A percentile compares a stretch with the other conserved stretches of the same genome.
Evolutionary conservation across 1,140 invertebrate genomes (phyloP).

Genomic region (Teleopsis dalmanni): DNA sequence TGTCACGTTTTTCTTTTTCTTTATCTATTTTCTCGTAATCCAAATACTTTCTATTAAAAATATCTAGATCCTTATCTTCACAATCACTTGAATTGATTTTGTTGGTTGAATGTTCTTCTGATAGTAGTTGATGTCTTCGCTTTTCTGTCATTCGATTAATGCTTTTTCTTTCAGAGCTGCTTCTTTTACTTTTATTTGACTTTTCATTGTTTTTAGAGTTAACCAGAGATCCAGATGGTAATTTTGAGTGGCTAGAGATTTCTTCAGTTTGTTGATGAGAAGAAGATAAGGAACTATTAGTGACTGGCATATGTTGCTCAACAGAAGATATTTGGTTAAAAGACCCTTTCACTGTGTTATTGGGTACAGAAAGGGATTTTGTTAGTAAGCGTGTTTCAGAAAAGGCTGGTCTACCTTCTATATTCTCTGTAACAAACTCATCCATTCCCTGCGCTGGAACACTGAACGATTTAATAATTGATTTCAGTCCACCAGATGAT

Average conservation of each 20-base stretch:
- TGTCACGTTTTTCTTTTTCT: conserved; percentile 16
- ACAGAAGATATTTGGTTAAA: too few relatives aligned
- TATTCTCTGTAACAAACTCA: too few relatives aligned
- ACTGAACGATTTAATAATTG: too few relatives aligned
- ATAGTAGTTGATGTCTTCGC: conserved; percentile 31
- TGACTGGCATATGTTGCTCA: conserved; percentile 22
- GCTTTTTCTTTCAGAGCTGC: conserved; percentile 25
- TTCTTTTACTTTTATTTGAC: conserved; percentile 34
- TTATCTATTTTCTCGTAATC: conserved; percentile 13
- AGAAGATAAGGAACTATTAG: conserved; percentile 35
- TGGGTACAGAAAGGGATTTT: conserved; percentile 44
- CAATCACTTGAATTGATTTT: conserved; percentile 29
- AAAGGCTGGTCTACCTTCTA: too few relatives aligned
- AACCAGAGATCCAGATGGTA: conserved; percentile 13
- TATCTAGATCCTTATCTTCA: conserved; percentile 23
- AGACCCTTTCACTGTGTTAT: too few relatives aligned
- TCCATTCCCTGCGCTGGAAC: too few relatives aligned
- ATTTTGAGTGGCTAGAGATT: conserved; percentile 8
- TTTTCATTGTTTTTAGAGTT: conserved; percentile 17
- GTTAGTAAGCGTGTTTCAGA: conserved; percentile 35
- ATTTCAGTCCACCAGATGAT: too few relatives aligned
- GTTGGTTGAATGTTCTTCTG: conserved; percentile 26
- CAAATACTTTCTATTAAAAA: conserved; percentile 18
- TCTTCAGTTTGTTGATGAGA: neutral
- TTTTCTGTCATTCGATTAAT: conserved; percentile 27